These are phyloP conservation scores for Chloroclystis v-ata DNA, from an alignment of 2,888 invertebrate genomes.

Conservation along the genomic window DNA sequence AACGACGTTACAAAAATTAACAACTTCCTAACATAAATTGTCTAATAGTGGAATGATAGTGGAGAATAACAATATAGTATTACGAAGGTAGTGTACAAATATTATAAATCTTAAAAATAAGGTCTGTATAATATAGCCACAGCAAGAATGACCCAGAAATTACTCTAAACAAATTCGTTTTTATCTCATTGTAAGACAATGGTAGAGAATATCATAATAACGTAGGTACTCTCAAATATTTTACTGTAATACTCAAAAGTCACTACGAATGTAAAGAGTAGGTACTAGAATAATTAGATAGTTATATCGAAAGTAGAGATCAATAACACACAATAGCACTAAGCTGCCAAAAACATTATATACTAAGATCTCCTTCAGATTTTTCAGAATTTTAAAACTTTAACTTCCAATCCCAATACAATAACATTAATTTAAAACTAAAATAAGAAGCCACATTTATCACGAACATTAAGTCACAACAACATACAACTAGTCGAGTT, in stretches of 20 bases:
- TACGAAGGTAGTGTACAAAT: neutral
- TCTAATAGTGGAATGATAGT: conserved; percentile 9
- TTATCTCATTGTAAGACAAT: too few species aligned
- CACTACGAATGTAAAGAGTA: too few species aligned
- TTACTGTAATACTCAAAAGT: too few species aligned
- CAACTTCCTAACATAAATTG: conserved; percentile 10
- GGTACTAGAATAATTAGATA: too few species aligned
- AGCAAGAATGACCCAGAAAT: neutral
- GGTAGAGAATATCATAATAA: too few species aligned
- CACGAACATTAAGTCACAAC: conserved; percentile 10
- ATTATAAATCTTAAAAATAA: conserved; percentile 6
- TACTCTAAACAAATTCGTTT: neutral
- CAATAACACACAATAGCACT: too few species aligned
- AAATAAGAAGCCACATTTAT: conserved; percentile 19
- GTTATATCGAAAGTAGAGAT: too few species aligned
- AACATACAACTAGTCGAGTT: neutral
- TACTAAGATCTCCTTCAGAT: too few species aligned
- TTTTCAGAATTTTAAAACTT: conserved; percentile 12
- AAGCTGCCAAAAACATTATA: too few species aligned
- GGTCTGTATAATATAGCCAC: conserved; percentile 4
- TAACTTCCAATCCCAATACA: conserved; percentile 13
- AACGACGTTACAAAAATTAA: conserved; percentile 23
- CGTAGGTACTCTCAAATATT: too few species aligned
- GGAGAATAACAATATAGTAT: neutral
- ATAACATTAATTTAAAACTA: neutral